Evolutionary conservation across 2,888 invertebrate species (phyloP), one percentile per base, ranked within the genome.

Genomic region (Drosophila tripunctata): DNA sequence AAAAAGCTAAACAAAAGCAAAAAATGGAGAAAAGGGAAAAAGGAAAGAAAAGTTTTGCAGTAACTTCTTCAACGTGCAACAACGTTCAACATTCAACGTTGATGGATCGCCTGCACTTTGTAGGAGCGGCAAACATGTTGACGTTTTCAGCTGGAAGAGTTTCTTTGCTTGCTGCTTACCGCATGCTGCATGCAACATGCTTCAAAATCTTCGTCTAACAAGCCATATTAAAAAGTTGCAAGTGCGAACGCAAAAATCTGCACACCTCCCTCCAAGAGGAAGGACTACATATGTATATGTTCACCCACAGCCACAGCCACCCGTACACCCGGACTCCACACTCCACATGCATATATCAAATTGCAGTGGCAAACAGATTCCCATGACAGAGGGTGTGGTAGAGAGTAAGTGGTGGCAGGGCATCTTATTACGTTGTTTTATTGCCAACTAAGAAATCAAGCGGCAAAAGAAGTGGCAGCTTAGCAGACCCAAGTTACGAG

Each of bases 371-470:
- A 61, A 65, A 66, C n/a, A 60, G 78, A 74, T 61, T 77, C 6
- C 14, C 22, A 8, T 36, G 36, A 40, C 56, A 41, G 27, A 48
- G 30, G 38, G 38, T 43, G 27, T 19, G 27, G 12, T 17, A 17
- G 21, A 27, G 17, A 31, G 41, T 5, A n/a, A 33, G 31, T 17
- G 14, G 41, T 17, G 24, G 24, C 58, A 57, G 65, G 72, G 78
- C 75, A 87, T 81, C 85, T 87, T 84, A 84, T 84, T 84, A 81
- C 87, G 70, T 78, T 87, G 87, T 84, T 82, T 82, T 82, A 82
- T 82, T 73, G 87, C 81, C 78, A 71, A 77, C 87, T 80, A 69
- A 74, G 83, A 76, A 69, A 67, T 74, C 68, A 71, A 66, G 69
- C 65, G 57, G 64, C 58, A 68, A 50, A 64, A 47, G 38, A 57